phyloP scores from a whole-genome alignment of 1,140 invertebrate genomes.

The Samia ricini region DNA sequence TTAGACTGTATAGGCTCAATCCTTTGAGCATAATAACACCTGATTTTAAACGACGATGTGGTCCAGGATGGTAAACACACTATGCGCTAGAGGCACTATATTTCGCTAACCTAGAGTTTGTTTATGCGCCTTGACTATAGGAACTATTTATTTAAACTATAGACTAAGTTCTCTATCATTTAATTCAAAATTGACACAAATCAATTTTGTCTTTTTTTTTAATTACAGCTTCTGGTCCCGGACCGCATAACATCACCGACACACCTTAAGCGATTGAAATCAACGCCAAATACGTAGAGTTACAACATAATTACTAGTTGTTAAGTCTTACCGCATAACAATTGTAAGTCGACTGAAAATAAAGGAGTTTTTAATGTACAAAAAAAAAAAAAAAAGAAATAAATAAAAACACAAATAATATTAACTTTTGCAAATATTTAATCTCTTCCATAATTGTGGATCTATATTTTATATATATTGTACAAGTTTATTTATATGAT shows the following conservation, averaged over 20 bases:
- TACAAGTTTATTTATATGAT: constrained; percentile 76
- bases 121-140: no score
- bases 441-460: constrained; percentile 79
- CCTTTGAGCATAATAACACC: no score
- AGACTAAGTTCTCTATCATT: no score
- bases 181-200: no score
- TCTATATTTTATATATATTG: constrained; percentile 79
- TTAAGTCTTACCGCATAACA: constrained; percentile 24
- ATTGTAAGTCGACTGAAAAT: constrained; percentile 35
- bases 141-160: no score
- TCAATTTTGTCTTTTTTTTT: no score
- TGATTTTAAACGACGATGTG: no score
- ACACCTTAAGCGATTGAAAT: constrained; percentile 16
- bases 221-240: constrained; percentile 58
- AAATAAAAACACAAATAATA: constrained; percentile 18
- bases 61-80: no score
- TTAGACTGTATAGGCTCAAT: no score
- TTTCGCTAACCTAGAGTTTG: no score
- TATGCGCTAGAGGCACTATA: no score
- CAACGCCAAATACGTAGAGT: constrained; percentile 46
- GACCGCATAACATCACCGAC: constrained; percentile 52
- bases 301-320: constrained; percentile 22
- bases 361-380: constrained; percentile 34
- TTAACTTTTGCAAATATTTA: constrained; percentile 79
- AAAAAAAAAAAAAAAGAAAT: neutral